A percentile compares a stretch with the other conserved stretches of the same genome.
phyloP scores from a whole-genome alignment of 2,797 vertebrate species.

The Salmo trutta region DNA sequence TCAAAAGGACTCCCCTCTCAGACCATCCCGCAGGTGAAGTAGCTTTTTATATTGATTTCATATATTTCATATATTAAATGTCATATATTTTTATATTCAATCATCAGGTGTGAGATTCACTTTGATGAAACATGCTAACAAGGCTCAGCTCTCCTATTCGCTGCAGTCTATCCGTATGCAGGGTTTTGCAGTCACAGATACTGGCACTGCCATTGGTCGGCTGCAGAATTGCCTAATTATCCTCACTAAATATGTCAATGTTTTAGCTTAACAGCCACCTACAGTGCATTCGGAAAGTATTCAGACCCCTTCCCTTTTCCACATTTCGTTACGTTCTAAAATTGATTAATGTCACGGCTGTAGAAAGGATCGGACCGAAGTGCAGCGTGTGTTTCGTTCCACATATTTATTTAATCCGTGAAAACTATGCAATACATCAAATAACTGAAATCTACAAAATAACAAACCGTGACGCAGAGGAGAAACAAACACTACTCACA shows the following conservation, averaged over 20 bases:
- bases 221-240: constrained; percentile 29
- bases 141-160: neutral
- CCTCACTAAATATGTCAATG: constrained; percentile 12
- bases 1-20: no score
- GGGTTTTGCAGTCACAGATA: constrained; percentile 9
- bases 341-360: no score
- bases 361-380: no score
- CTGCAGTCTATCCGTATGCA: neutral
- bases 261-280: constrained; percentile 17
- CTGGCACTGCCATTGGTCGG: constrained; percentile 8
- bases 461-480: no score
- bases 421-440: no score
- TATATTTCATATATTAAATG: neutral
- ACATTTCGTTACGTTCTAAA: no score
- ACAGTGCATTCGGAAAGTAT: constrained; percentile 7
- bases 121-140: neutral
- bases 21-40: no score
- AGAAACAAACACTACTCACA: no score
- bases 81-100: neutral
- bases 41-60: neutral
- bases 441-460: no score
- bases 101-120: neutral
- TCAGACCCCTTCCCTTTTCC: no score
- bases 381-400: no score
- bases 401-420: no score